Conservation (phyloP, 2,888 invertebrate genomes). For the Glaucopsyche alexis region DNA sequence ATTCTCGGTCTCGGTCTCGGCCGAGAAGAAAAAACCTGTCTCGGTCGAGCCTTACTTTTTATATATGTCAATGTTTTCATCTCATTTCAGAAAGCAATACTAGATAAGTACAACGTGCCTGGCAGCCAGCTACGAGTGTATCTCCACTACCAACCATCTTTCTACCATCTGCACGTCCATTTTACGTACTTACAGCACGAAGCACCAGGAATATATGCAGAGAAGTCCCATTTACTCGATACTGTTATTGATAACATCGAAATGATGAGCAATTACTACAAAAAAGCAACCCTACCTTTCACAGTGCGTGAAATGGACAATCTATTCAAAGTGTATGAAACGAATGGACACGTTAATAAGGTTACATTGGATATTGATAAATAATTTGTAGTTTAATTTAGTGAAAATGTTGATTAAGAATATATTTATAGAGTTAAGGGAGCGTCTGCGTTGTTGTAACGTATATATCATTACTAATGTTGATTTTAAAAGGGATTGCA, state of each 20-base stretch:
- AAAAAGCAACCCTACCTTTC: constrained; percentile 89
- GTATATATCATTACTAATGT: constrained; percentile 76
- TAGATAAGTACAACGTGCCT: constrained; percentile 86
- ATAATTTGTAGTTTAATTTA: constrained; percentile 45
- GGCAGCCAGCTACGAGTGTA: constrained; percentile 88
- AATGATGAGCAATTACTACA: constrained; percentile 90
- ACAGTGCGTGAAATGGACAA: constrained; percentile 87
- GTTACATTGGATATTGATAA: constrained; percentile 62
- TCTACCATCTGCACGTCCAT: constrained; percentile 97
- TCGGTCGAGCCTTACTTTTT: too few relatives aligned
- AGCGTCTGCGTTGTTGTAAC: constrained; percentile 81
- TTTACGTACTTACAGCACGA: constrained; percentile 90
- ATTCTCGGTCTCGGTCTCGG: too few relatives aligned
- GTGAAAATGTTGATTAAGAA: constrained; percentile 71
- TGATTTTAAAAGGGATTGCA: constrained; percentile 64
- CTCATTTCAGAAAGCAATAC: constrained; percentile 84
- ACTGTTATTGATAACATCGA: constrained; percentile 95
- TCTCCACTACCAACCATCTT: constrained; percentile 97
- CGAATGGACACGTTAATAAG: constrained; percentile 75
- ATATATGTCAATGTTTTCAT: too few relatives aligned
- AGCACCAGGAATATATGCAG: constrained; percentile 90
- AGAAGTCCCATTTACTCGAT: constrained; percentile 92
- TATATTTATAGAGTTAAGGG: constrained; percentile 81
- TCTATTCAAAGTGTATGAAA: constrained; percentile 83
- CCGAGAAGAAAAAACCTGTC: too few relatives aligned